A percentile compares a stretch with the other conserved stretches of the same genome.
Conservation (phyloP, 2,113 vertebrate species). For the Thomomys bottae region DNA sequence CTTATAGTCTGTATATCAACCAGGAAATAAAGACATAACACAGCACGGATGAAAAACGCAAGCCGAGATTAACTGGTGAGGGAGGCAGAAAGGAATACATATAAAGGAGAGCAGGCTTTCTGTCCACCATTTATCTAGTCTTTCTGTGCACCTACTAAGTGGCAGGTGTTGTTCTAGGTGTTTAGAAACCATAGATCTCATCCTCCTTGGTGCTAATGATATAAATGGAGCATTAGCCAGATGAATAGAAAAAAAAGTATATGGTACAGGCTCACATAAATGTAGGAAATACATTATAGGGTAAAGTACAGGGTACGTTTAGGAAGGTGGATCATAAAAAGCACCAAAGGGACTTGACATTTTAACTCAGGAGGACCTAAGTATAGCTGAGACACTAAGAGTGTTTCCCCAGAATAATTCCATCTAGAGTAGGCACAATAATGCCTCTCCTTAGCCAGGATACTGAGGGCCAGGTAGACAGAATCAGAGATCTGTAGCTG, state of each 20-base stretch:
- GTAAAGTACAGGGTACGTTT: not conserved
- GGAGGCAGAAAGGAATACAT: not conserved
- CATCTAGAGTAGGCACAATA: accelerated
- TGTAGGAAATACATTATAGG: not conserved
- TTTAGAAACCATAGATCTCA: not conserved
- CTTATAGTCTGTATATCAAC: not conserved
- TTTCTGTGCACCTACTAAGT: not conserved
- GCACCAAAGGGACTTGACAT: not conserved
- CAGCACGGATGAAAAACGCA: not conserved
- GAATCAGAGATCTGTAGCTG: not conserved
- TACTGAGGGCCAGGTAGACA: accelerated
- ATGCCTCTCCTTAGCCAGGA: not conserved
- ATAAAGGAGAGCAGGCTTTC: not conserved
- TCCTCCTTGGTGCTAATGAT: not conserved
- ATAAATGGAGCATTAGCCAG: not conserved
- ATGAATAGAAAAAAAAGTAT: not conserved
- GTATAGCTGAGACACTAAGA: not conserved
- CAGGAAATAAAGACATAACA: not conserved
- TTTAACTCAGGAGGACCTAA: not conserved
- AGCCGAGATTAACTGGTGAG: not conserved
- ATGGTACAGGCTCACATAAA: accelerated
- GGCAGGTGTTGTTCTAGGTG: not conserved
- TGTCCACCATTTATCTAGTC: not conserved
- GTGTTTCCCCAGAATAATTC: not conserved
- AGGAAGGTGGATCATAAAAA: not conserved